phyloP scores from a whole-genome alignment of 2,113 vertebrate genomes.

The Cyphomyrus discorhynchus region DNA sequence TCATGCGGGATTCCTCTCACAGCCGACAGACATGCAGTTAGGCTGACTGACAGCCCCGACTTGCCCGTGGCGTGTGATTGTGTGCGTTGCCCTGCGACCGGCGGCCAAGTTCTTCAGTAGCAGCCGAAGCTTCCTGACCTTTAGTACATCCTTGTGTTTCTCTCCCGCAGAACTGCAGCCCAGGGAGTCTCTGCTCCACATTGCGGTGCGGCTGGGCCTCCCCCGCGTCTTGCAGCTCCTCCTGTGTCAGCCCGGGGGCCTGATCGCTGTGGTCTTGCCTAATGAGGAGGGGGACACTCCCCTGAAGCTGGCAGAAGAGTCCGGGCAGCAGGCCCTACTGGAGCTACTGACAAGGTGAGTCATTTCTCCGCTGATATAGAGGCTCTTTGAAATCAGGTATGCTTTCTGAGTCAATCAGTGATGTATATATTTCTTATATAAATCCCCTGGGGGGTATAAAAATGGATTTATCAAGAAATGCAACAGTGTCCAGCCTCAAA shows the following conservation, averaged over 20 bases:
- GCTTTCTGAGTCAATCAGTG: not conserved
- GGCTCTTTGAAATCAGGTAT: not conserved
- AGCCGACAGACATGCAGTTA: not conserved
- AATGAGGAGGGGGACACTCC: constrained; percentile 67
- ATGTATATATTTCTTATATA: not conserved
- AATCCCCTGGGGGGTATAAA: not conserved
- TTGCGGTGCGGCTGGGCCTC: constrained; percentile 68
- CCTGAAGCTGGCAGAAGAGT: constrained; percentile 59
- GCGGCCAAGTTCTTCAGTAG: not conserved
- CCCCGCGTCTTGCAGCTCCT: constrained; percentile 67
- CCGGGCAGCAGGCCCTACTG: constrained; percentile 47
- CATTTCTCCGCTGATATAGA: not conserved
- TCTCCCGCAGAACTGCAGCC: constrained; percentile 42
- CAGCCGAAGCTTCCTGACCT: not conserved
- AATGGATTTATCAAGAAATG: not conserved
- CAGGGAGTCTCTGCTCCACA: constrained; percentile 70
- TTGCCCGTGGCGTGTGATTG: not conserved
- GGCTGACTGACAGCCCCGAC: not conserved
- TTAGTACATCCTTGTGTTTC: not conserved
- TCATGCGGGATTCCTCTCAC: not conserved
- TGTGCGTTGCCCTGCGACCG: not conserved
- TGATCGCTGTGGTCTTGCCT: constrained; percentile 51
- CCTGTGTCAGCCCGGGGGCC: constrained; percentile 61
- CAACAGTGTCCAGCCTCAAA: not conserved
- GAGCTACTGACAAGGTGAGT: constrained; percentile 65